These are phyloP conservation scores for Laticauda laticaudata DNA, from an alignment of 2,113 vertebrate genomes.

Conservation along the genomic window DNA sequence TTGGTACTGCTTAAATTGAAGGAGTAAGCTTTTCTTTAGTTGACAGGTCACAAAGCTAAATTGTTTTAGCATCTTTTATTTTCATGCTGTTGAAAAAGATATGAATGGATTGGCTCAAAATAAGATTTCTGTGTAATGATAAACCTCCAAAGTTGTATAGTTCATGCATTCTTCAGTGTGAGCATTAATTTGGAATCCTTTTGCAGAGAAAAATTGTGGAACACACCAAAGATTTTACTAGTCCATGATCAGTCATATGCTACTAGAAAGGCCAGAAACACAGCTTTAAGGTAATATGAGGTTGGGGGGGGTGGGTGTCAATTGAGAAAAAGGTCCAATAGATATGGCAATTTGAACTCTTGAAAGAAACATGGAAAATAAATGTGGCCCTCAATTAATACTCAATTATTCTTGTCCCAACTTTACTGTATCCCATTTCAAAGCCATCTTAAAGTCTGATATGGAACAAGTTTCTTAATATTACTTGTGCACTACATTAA, in stretches of 20 bases:
- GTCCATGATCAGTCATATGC: not conserved
- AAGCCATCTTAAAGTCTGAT: not conserved
- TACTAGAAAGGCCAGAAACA: not conserved
- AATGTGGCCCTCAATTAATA: not conserved
- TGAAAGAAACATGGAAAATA: not conserved
- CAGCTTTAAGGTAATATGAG: not conserved
- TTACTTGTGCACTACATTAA: constrained; percentile 53
- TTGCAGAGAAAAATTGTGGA: not conserved
- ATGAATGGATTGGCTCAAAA: constrained; percentile 33
- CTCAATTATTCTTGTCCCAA: not conserved
- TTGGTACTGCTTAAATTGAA: not conserved
- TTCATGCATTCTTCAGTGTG: not conserved
- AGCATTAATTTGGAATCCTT: not conserved
- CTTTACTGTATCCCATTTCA: not conserved
- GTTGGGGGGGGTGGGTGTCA: not conserved
- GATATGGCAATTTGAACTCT: not conserved
- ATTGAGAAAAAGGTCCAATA: not conserved
- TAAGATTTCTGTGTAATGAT: not conserved
- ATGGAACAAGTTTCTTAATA: not conserved
- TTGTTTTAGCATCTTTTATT: not conserved
- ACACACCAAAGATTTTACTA: not conserved
- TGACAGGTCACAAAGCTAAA: not conserved
- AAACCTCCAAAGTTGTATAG: not conserved
- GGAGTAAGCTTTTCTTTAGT: not conserved
- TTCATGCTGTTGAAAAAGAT: not conserved